These are phyloP conservation scores for Tetramorium parvispinum DNA, from an alignment of 1,140 invertebrate species.

Conservation along the genomic window DNA sequence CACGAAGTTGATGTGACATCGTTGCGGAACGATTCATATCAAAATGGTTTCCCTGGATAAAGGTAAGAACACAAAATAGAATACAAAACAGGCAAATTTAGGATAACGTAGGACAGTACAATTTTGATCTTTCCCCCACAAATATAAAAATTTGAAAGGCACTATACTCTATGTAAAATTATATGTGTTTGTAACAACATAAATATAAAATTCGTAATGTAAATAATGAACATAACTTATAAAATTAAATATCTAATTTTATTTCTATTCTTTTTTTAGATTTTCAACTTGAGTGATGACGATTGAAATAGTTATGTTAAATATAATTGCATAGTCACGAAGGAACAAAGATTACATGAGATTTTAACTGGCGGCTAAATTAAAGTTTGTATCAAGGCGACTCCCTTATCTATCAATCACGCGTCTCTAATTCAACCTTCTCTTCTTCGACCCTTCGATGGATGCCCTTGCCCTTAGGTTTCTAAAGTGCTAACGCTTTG, in stretches of 20 bases:
- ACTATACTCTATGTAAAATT: neutral
- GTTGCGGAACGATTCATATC: conserved; percentile 23
- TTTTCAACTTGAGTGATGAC: neutral
- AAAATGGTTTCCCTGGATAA: neutral
- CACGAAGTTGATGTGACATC: conserved; percentile 39
- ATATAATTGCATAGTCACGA: conserved; percentile 2
- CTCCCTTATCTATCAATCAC: conserved; percentile 67
- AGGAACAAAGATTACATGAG: conserved; percentile 22
- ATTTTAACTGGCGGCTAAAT: conserved; percentile 41
- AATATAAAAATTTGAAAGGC: conserved; percentile 6
- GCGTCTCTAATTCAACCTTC: conserved; percentile 73
- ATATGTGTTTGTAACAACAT: neutral
- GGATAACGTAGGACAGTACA: neutral
- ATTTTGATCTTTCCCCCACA: neutral
- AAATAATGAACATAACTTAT: neutral
- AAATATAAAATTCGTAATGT: neutral
- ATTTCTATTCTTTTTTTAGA: neutral
- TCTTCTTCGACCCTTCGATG: conserved; percentile 73
- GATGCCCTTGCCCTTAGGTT: conserved; percentile 60
- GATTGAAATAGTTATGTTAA: neutral
- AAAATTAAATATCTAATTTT: neutral
- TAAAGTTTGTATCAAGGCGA: conserved; percentile 53
- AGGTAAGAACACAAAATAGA: neutral
- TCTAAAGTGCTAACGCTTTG: conserved; percentile 66
- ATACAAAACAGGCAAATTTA: neutral